Evolutionary conservation across 2,888 invertebrate genomes (phyloP), one percentile per base, ranked within the genome.

Genomic region (Cephus pygmeus): DNA sequence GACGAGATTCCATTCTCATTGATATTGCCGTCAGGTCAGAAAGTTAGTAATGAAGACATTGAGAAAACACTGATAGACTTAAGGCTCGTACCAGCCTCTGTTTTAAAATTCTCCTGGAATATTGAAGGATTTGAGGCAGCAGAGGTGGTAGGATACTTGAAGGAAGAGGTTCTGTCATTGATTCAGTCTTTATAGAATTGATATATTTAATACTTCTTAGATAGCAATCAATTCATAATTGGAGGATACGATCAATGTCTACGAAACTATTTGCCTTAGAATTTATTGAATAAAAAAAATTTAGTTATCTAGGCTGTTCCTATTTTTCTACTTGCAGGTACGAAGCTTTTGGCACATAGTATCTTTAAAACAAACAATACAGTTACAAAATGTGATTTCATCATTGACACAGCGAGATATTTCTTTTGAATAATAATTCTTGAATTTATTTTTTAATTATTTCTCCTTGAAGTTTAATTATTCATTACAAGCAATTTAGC

Each of bases 1-100:
- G 93, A 94, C 86, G 93, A 94, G 23, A 92, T 95, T 77, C 95
- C 96, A 0, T 98, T 97, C 91, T 87, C 93, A 9, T 92, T 98
- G n/a, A 93, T 93, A 78, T 93, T 94, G 0, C 94, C 95, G 0
- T 94, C 94, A 3, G 96, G 96, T 0, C 93, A 94, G 79, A 95
- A 94, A 84, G 91, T 96, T 31, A 86, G 89, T 4, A 81, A 84
- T 6, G 90, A 93, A 69, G 96, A 96, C 83, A 93, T 93, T 69
- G 95, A 95, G 69, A 95, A 94, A 86, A 95, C 95, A 73, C 93
- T 99, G 87, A 94, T 95, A 0, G 96, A 98, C 87, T 93, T 96
- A 75, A 93, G 95, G 85, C 92, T 98, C 81, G 96, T 97, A 84
- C 98, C 98, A 69, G 96, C 98, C 4, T 94, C 95, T 71, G 93